A percentile compares a stretch with the other conserved stretches of the same genome.
phyloP scores from a whole-genome alignment of 1,140 invertebrate genomes.

The Colletes gigas region DNA sequence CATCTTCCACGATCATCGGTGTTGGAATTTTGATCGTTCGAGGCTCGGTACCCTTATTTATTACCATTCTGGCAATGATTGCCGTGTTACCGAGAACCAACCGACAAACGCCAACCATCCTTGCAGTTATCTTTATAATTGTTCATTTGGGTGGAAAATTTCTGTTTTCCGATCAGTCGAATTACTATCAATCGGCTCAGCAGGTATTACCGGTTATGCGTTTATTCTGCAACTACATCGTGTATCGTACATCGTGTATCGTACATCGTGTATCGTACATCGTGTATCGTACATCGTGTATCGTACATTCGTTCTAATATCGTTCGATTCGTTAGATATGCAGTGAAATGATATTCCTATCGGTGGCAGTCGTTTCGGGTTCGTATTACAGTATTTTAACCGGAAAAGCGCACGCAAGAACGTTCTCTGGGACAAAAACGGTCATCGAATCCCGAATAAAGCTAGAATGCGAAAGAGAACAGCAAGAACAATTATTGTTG shows the following conservation, averaged over 20 bases:
- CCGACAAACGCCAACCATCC: slow-evolving; percentile 64
- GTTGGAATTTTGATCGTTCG: slow-evolving; percentile 68
- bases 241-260: background rate
- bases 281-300: background rate
- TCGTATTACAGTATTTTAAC: slow-evolving; percentile 94
- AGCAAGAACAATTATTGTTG: slow-evolving; percentile 94
- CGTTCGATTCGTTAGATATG: slow-evolving; percentile 83
- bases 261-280: slow-evolving; percentile 1
- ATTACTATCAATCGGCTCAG: slow-evolving; percentile 63
- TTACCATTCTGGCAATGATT: slow-evolving; percentile 70
- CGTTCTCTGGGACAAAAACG: slow-evolving; percentile 93
- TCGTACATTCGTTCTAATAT: background rate
- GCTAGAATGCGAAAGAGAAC: slow-evolving; percentile 94
- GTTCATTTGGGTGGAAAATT: slow-evolving; percentile 65
- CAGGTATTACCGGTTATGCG: slow-evolving; percentile 62
- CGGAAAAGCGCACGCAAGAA: slow-evolving; percentile 90
- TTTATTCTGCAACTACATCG: too few relatives aligned
- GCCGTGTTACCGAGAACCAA: slow-evolving; percentile 72
- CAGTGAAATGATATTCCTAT: slow-evolving; percentile 88
- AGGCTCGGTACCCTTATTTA: slow-evolving; percentile 70
- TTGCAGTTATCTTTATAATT: slow-evolving; percentile 65
- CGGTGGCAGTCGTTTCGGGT: slow-evolving; percentile 89
- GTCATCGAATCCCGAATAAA: slow-evolving; percentile 96
- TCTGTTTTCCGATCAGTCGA: slow-evolving; percentile 49
- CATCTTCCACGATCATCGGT: slow-evolving; percentile 71